A percentile compares a stretch with the other conserved stretches of the same genome.
These are phyloP conservation scores for Phthorimaea operculella DNA, from an alignment of 1,140 invertebrate species.

Conservation along the genomic window DNA sequence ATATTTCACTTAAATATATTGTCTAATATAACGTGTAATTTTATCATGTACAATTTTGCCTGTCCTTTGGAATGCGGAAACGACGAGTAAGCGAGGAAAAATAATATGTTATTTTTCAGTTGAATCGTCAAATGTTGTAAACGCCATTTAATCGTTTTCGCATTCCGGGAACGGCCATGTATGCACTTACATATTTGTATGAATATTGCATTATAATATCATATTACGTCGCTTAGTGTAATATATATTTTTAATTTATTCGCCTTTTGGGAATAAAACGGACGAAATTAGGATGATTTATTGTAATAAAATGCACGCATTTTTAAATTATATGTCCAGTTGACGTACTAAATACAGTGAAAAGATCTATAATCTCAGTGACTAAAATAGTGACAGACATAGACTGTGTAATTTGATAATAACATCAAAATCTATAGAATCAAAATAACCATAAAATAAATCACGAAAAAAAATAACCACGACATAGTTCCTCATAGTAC, in stretches of 20 bases:
- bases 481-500: slow-evolving; percentile 67
- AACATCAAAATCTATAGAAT: slow-evolving; percentile 54
- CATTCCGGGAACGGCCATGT: slow-evolving; percentile 14
- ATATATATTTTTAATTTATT: slow-evolving; percentile 30
- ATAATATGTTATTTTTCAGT: not conserved
- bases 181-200: slow-evolving; percentile 28
- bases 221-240: slow-evolving; percentile 34
- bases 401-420: slow-evolving; percentile 63
- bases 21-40: slow-evolving; percentile 18
- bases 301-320: slow-evolving; percentile 7
- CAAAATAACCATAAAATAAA: slow-evolving; percentile 33
- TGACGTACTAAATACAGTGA: slow-evolving; percentile 18
- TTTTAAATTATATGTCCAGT: slow-evolving; percentile 16
- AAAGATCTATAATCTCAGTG: slow-evolving; percentile 50
- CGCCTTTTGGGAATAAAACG: slow-evolving; percentile 20
- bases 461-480: slow-evolving; percentile 55
- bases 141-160: slow-evolving; percentile 5
- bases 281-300: slow-evolving; percentile 8
- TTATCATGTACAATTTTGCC: slow-evolving; percentile 14
- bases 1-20: slow-evolving; percentile 12
- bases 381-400: slow-evolving; percentile 34
- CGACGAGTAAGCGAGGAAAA: not conserved
- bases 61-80: slow-evolving; percentile 13
- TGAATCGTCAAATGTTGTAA: slow-evolving; percentile 4
- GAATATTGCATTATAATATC: slow-evolving; percentile 29